A percentile compares a stretch with the other conserved stretches of the same genome.
These are phyloP conservation scores for Aphidius ervi DNA, from an alignment of 1,140 invertebrate species.

Conservation along the genomic window DNA sequence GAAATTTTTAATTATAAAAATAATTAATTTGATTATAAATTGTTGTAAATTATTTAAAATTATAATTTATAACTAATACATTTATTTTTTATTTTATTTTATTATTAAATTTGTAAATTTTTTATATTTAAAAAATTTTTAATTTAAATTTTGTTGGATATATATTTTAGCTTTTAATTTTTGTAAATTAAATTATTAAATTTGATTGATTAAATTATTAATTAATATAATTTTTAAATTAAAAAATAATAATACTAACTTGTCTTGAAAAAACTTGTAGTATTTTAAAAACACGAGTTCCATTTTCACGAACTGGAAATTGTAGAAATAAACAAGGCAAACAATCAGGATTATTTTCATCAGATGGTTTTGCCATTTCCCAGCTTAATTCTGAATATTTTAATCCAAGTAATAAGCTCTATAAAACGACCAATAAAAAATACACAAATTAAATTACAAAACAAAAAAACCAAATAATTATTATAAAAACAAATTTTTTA, in stretches of 20 bases:
- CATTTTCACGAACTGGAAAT: conserved; percentile 83
- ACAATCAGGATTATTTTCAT: conserved; percentile 79
- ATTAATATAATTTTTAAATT: not conserved
- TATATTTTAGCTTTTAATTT: no score
- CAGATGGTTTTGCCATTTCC: conserved; percentile 82
- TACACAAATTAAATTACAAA: not conserved
- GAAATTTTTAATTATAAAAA: no score
- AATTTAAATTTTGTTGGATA: no score
- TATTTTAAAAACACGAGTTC: conserved; percentile 79
- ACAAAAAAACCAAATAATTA: conserved; percentile 5
- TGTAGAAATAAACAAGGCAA: conserved; percentile 85
- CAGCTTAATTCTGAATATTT: conserved; percentile 85
- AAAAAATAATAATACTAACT: conserved; percentile 37
- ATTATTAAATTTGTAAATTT: no score
- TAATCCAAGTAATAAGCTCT: conserved; percentile 80
- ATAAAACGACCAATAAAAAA: conserved; percentile 36
- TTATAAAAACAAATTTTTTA: not conserved
- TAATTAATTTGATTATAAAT: no score
- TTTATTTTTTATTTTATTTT: no score
- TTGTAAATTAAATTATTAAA: conserved; percentile 20
- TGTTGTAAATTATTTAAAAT: no score
- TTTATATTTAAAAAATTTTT: no score
- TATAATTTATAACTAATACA: no score
- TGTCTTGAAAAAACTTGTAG: conserved; percentile 85
- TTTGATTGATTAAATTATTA: no score